Percentiles rank a stretch among this genome's conserved stretches.
Evolutionary conservation across 2,797 vertebrate species (phyloP).

Genomic region (Myioborus melanocephalus): DNA sequence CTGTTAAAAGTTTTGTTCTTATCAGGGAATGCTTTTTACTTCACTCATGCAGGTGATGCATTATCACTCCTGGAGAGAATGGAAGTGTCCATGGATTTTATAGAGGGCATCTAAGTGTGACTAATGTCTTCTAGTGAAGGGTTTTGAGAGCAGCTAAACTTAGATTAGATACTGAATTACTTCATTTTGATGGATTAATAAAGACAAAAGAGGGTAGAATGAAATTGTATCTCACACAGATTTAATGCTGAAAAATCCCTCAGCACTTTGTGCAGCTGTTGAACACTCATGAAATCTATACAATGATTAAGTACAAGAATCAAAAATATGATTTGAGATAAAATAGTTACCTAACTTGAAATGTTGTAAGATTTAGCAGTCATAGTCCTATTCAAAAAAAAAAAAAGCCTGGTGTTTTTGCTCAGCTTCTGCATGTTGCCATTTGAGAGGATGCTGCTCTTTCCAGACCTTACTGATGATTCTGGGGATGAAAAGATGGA

Average conservation of each 20-base stretch:
- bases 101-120: not conserved
- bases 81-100: not conserved
- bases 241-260: slow-evolving; percentile 4
- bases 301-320: not conserved
- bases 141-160: not conserved
- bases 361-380: not conserved
- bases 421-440: not conserved
- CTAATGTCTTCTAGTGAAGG: not conserved
- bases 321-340: not conserved
- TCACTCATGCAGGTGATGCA: not conserved
- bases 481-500: not conserved
- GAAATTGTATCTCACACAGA: not conserved
- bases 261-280: not conserved
- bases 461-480: not conserved
- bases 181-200: slow-evolving; percentile 3
- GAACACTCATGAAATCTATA: not conserved
- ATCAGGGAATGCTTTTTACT: not conserved
- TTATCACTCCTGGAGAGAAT: not conserved
- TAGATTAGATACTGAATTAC: not conserved
- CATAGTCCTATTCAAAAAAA: not conserved
- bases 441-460: not conserved
- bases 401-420: not conserved
- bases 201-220: not conserved
- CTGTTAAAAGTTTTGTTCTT: not conserved
- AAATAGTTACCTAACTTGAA: not conserved